phyloP scores from a whole-genome alignment of 2,113 vertebrate species.

The Carassius gibelio region DNA sequence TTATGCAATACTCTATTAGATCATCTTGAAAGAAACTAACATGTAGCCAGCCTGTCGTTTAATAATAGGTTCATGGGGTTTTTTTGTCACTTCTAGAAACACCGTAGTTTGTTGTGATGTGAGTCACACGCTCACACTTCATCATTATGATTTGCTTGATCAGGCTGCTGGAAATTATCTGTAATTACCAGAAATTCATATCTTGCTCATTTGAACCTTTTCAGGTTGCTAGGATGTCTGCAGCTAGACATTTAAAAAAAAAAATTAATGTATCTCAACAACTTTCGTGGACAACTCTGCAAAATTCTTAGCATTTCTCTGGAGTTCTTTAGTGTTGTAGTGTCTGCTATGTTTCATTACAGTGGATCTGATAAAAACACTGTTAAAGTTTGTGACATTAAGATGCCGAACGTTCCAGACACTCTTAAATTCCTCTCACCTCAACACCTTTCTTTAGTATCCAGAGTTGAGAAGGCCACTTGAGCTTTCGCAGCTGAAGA shows the following conservation, averaged over 20 bases:
- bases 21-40: background rate
- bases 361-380: background rate
- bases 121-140: background rate
- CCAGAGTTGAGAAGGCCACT: background rate
- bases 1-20: background rate
- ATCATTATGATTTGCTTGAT: too few relatives aligned
- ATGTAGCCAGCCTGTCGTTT: background rate
- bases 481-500: background rate
- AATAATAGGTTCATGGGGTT: background rate
- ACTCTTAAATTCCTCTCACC: background rate
- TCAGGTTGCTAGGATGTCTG: background rate
- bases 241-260: background rate
- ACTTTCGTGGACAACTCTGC: background rate
- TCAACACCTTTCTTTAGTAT: background rate
- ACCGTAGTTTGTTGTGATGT: background rate
- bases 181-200: background rate
- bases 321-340: background rate
- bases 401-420: background rate
- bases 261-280: background rate
- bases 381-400: background rate
- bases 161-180: background rate
- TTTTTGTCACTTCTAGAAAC: background rate
- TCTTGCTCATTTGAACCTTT: background rate
- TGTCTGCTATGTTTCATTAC: background rate
- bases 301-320: background rate